Evolutionary conservation across 2,113 vertebrate genomes (phyloP).

Genomic region (Vimba vimba): DNA sequence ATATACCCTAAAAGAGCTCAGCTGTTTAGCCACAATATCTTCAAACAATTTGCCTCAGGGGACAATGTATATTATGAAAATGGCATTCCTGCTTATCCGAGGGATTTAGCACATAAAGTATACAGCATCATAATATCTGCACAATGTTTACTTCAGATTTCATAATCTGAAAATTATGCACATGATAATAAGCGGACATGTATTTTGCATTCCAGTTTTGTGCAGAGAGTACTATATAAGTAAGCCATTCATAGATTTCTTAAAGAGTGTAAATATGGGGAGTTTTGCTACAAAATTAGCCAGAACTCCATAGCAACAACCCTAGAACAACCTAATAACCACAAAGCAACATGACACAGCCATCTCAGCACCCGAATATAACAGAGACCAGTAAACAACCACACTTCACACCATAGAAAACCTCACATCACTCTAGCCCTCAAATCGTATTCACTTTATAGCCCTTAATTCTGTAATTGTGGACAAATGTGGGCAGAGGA

Average conservation of each 20-base stretch:
- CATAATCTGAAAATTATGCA: background rate
- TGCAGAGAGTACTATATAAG: background rate
- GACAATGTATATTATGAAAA: background rate
- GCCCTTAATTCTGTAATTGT: too few species aligned
- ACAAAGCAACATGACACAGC: background rate
- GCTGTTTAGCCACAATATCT: background rate
- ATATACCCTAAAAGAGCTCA: background rate
- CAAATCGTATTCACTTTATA: too few species aligned
- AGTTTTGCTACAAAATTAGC: background rate
- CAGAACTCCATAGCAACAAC: background rate
- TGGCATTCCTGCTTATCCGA: background rate
- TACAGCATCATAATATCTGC: background rate
- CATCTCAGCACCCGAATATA: background rate
- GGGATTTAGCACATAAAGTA: background rate
- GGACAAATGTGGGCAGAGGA: too few species aligned
- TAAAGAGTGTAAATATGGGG: background rate
- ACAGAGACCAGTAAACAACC: background rate
- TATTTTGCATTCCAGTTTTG: background rate
- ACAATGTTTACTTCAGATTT: background rate
- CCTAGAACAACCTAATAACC: background rate
- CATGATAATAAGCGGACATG: too few species aligned
- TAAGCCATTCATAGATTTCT: background rate
- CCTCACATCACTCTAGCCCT: background rate
- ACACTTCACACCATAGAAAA: background rate
- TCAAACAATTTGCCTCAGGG: conserved; percentile 1